Percentiles rank a stretch among this genome's conserved stretches.
Evolutionary conservation across 37 sponge, comb jelly and placozoan species (phyloP).

Genomic region (Hexactinellida sp.): DNA sequence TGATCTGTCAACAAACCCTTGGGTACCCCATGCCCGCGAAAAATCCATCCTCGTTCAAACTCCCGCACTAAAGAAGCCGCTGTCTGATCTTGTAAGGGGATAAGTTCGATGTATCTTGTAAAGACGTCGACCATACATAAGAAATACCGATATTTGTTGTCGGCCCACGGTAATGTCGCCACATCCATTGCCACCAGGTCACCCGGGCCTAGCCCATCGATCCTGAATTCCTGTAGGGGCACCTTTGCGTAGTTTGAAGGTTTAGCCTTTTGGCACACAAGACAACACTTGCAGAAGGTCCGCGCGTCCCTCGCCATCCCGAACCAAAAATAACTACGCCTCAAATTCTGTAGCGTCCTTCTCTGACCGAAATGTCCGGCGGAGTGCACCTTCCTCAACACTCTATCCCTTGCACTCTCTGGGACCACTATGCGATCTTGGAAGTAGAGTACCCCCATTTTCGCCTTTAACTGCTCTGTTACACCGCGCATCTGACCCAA

Average conservation of each 20-base stretch:
- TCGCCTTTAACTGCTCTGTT: not conserved
- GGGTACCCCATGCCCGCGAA: not conserved
- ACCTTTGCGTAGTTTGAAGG: not conserved
- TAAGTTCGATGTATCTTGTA: not conserved
- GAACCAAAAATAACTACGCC: not conserved
- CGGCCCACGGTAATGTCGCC: not conserved
- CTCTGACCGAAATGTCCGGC: not conserved
- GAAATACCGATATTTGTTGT: not conserved
- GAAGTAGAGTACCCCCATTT: not conserved
- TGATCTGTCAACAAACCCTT: not conserved
- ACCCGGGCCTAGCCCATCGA: not conserved
- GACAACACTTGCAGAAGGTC: not conserved
- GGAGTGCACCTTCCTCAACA: not conserved
- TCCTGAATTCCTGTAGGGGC: not conserved
- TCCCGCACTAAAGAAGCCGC: not conserved
- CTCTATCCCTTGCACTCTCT: not conserved
- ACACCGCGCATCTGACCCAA: not conserved
- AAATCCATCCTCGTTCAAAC: not conserved
- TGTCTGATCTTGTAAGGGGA: not conserved
- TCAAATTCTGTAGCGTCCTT: not conserved
- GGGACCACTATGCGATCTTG: slow-evolving; percentile 1
- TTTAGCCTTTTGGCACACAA: not conserved
- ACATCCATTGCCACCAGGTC: not conserved
- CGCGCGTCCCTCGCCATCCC: not conserved
- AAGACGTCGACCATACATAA: not conserved